Evolutionary conservation across 64 coral and sea anemone genomes (phyloP).

Genomic region (Montipora foliosa): DNA sequence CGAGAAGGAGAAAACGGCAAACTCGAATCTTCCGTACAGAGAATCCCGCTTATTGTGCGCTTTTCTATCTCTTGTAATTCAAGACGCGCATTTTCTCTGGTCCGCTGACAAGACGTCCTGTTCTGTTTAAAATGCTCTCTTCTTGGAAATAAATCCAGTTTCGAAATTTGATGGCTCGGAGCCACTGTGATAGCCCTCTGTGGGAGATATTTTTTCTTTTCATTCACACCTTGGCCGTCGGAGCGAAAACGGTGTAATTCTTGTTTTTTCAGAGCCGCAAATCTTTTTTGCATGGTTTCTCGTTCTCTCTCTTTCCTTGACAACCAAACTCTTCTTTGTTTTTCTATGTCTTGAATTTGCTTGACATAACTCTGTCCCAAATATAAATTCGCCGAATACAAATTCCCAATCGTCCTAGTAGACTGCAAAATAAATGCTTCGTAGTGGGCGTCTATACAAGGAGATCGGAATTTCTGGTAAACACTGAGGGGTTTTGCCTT

Average conservation of each 20-base stretch:
- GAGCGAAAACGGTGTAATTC: slow-evolving; percentile 1
- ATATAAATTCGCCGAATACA: slow-evolving; percentile 87
- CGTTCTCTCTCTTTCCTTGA: slow-evolving; percentile 71
- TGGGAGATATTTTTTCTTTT: background rate
- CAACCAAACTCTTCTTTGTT: slow-evolving; percentile 79
- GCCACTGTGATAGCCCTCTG: slow-evolving; percentile 5
- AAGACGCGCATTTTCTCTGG: background rate
- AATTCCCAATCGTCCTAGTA: slow-evolving; percentile 80
- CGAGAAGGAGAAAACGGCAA: too few species aligned
- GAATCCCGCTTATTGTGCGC: background rate
- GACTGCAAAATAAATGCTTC: slow-evolving; percentile 87
- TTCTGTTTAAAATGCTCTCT: slow-evolving; percentile 1
- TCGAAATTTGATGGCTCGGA: background rate
- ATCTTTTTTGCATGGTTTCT: slow-evolving; percentile 70
- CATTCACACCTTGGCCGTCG: background rate
- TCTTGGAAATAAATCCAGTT: background rate
- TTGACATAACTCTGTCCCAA: slow-evolving; percentile 87
- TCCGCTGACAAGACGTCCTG: background rate
- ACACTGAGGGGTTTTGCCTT: background rate
- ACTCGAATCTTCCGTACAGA: too few species aligned
- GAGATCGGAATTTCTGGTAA: slow-evolving; percentile 71
- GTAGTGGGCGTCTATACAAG: slow-evolving; percentile 82
- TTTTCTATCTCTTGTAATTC: background rate
- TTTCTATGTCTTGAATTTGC: slow-evolving; percentile 72
- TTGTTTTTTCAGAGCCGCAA: slow-evolving; percentile 47